These are phyloP conservation scores for Channallabes apus DNA, from an alignment of 2,797 vertebrate genomes.

Conservation along the genomic window DNA sequence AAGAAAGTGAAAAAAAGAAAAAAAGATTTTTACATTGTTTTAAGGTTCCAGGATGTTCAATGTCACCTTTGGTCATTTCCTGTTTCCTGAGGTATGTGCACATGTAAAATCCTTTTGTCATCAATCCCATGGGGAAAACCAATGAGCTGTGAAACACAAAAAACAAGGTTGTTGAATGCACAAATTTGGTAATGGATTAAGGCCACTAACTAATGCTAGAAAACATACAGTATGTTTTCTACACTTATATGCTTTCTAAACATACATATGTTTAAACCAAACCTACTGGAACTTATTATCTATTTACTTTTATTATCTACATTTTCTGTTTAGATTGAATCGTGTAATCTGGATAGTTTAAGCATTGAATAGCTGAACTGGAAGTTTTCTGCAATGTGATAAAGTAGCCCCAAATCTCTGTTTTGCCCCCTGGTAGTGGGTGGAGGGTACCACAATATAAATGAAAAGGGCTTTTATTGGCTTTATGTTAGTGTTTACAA, in stretches of 20 bases:
- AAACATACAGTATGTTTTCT: too few species aligned
- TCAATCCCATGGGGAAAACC: neutral
- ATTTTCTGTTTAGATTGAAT: neutral
- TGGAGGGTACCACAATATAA: neutral
- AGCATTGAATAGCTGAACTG: neutral
- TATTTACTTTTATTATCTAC: neutral
- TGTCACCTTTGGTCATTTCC: slow-evolving; percentile 21
- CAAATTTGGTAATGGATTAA: neutral
- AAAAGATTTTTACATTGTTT: neutral
- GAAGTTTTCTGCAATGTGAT: neutral
- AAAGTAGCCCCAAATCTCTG: neutral
- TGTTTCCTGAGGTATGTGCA: slow-evolving; percentile 28
- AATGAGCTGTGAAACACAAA: slow-evolving; percentile 5
- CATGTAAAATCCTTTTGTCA: slow-evolving; percentile 21
- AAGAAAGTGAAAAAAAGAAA: neutral
- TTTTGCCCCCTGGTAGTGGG: neutral
- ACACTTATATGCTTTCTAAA: too few species aligned
- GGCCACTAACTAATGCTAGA: neutral
- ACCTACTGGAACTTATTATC: too few species aligned
- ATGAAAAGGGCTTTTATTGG: slow-evolving; percentile 12
- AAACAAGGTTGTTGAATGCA: neutral
- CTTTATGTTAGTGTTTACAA: slow-evolving; percentile 15
- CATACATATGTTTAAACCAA: neutral
- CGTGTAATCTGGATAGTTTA: too few species aligned
- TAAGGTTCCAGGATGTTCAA: slow-evolving; percentile 7